A percentile compares a stretch with the other conserved stretches of the same genome.
These are phyloP conservation scores for Ectropis crepuscularia DNA, from an alignment of 2,888 invertebrate species.

Conservation along the genomic window DNA sequence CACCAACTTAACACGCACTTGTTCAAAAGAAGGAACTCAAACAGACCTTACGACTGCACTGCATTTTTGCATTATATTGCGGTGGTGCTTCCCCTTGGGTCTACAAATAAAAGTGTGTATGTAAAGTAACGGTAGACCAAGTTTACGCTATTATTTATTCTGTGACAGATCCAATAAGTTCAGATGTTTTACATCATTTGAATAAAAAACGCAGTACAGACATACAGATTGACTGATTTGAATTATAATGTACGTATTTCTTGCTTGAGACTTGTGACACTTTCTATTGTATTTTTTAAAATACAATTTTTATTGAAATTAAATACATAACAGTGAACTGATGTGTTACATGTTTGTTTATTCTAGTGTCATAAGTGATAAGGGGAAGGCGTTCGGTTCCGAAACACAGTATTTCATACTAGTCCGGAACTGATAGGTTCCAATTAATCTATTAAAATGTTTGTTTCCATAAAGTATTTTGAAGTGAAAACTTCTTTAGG, in stretches of 20 bases:
- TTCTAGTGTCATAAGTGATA: no score
- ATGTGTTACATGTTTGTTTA: no score
- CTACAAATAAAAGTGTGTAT: neutral
- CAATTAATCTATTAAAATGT: no score
- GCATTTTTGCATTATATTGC: neutral
- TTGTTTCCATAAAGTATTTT: no score
- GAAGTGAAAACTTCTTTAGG: no score
- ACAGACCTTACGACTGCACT: no score
- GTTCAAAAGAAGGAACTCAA: conserved; percentile 31
- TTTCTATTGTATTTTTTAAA: conserved; percentile 54
- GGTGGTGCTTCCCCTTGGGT: neutral
- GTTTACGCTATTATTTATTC: conserved; percentile 3
- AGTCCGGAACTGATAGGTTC: no score
- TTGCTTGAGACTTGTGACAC: conserved; percentile 49
- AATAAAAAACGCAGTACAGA: conserved; percentile 56
- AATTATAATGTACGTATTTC: conserved; percentile 57
- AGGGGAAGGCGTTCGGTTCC: no score
- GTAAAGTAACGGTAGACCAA: conserved; percentile 10
- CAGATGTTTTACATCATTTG: conserved; percentile 48
- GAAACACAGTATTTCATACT: no score
- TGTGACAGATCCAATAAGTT: conserved; percentile 49
- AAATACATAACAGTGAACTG: no score
- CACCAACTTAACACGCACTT: conserved; percentile 19
- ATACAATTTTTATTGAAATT: no score
- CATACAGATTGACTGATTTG: conserved; percentile 53